Conservation (phyloP, 2,113 vertebrate genomes). For the Ivindomyrus marchei region DNA sequence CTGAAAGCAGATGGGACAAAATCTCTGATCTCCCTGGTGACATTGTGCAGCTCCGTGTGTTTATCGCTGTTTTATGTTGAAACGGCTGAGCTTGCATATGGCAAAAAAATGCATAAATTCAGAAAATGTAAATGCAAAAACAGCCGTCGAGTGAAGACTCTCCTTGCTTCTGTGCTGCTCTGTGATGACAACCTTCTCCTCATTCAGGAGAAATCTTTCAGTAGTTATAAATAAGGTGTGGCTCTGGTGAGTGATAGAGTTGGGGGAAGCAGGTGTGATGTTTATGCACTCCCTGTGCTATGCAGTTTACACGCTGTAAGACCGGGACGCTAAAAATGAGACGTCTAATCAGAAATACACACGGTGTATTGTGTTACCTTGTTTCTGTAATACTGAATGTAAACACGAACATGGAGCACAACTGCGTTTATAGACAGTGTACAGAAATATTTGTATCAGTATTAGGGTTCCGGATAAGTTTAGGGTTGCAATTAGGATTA, state of each 20-base stretch:
- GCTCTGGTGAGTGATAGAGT: not conserved
- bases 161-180: not conserved
- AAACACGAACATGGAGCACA: too few species aligned
- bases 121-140: not conserved
- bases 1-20: not conserved
- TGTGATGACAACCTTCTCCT: not conserved
- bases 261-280: not conserved
- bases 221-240: not conserved
- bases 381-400: too few species aligned
- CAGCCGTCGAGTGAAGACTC: not conserved
- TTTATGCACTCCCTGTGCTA: not conserved
- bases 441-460: not conserved
- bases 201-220: not conserved
- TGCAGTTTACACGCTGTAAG: not conserved
- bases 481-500: not conserved
- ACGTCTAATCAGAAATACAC: not conserved
- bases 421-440: not conserved
- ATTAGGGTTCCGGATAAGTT: not conserved
- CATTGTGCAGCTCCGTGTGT: not conserved
- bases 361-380: not conserved
- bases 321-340: not conserved
- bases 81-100: not conserved
- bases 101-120: not conserved
- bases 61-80: not conserved
- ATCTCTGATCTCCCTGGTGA: not conserved